Base-by-base conservation (phyloP, 1,140 invertebrate genomes). In the Plectrocnemia conspersa region DNA sequence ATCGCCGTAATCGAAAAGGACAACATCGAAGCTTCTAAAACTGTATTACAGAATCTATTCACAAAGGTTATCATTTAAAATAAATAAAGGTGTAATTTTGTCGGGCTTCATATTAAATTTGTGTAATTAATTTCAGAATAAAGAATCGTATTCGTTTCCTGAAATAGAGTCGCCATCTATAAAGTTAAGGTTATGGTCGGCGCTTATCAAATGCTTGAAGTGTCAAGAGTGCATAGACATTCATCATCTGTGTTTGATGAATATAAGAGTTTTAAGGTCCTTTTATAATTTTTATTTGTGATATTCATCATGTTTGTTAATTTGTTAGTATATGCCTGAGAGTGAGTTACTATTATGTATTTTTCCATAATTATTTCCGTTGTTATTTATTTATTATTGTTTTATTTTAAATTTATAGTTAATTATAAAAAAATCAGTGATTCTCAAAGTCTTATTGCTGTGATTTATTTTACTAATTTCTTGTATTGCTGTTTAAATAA, bases 261-360 rank as follows among this genome's bases (percentile, higher is more conserved):
- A 67, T 16, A 63, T 75, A 29, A 66, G 70, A 61, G 60, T 76
- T 6, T 64, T 76, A 48, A 76, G 74, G 74, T 74, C 53, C 40
- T 56, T 56, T 40, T 46, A 18, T 33, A n/a, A 24, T 52, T 42
- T 2, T 45, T 13, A 21, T 44, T 29, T 24, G 10, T 44, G 44
- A 45, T 52, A 32, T 38, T 13, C 15, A 23, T 15, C 11, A 42
- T 4, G 23, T 9, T 15, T 25, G 16, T 19, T 18, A 49, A 19
- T 38, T 15, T 50, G 24, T 38, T 40, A 22, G 19, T 7, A 2
- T 5, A n/a, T n/a, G n/a, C n/a, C n/a, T n/a, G n/a, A n/a, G n/a
- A n/a, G n/a, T n/a, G n/a, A n/a, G n/a, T n/a, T n/a, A n/a, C n/a
- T n/a, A n/a, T n/a, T n/a, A n/a, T n/a, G n/a, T n/a, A n/a, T n/a